A percentile compares a stretch with the other conserved stretches of the same genome.
These are phyloP conservation scores for Ophion costatus DNA, from an alignment of 2,888 invertebrate species.

Conservation along the genomic window DNA sequence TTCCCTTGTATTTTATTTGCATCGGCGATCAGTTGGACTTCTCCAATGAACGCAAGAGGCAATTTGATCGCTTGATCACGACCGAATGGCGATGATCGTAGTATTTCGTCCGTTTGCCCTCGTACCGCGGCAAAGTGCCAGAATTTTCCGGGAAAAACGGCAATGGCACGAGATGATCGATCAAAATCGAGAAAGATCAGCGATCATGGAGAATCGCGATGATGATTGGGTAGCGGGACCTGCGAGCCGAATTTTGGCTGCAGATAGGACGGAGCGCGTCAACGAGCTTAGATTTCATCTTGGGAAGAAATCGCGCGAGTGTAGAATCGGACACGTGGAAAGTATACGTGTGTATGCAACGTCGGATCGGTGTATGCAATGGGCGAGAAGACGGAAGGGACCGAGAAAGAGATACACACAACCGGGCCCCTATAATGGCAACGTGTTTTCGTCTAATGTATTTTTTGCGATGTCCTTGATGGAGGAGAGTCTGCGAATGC, in stretches of 20 bases:
- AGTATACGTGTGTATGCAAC: slow-evolving; percentile 1
- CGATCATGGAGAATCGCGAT: slow-evolving; percentile 6
- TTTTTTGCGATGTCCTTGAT: slow-evolving; percentile 83
- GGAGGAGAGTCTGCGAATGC: slow-evolving; percentile 84
- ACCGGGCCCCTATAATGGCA: slow-evolving; percentile 79
- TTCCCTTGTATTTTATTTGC: slow-evolving; percentile 2
- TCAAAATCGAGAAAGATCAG: slow-evolving; percentile 33
- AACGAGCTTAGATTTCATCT: slow-evolving; percentile 51
- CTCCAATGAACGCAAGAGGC: background rate
- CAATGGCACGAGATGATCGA: slow-evolving; percentile 10
- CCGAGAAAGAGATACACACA: slow-evolving; percentile 51
- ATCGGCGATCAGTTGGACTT: background rate
- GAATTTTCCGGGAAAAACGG: background rate
- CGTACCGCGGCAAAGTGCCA: background rate
- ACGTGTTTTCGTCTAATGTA: slow-evolving; percentile 84
- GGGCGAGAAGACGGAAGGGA: slow-evolving; percentile 17
- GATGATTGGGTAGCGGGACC: slow-evolving; percentile 2
- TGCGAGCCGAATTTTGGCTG: slow-evolving; percentile 18
- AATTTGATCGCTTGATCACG: background rate
- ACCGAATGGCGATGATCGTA: background rate
- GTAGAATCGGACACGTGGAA: slow-evolving; percentile 30
- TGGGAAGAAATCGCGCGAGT: slow-evolving; percentile 21
- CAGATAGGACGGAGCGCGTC: slow-evolving; percentile 23
- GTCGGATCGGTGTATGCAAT: slow-evolving; percentile 23
- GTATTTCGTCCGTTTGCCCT: background rate